phyloP scores from a whole-genome alignment of 2,888 invertebrate genomes.

The Eupithecia subfuscata region DNA sequence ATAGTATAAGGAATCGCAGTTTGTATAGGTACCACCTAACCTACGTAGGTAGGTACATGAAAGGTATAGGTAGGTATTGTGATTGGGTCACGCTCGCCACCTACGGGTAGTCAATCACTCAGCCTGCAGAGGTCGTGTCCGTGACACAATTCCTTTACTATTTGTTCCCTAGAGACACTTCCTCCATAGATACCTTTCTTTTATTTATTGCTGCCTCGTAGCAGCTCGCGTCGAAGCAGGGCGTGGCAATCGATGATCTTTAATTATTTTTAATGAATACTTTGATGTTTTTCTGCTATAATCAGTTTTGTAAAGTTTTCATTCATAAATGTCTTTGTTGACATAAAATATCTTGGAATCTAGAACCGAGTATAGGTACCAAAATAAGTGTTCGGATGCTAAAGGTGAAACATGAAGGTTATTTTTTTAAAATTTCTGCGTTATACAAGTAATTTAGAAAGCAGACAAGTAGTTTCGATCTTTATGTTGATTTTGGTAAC shows the following conservation, averaged over 20 bases:
- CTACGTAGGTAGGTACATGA: background rate
- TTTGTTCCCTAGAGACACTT: conserved; percentile 2
- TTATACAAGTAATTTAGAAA: background rate
- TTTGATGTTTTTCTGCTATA: background rate
- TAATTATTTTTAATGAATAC: too few relatives aligned
- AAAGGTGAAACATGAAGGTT: background rate
- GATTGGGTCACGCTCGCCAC: conserved; percentile 34
- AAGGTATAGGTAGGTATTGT: conserved; percentile 15
- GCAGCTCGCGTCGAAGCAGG: background rate
- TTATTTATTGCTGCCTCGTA: background rate
- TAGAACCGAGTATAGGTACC: background rate
- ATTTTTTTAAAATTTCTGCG: background rate
- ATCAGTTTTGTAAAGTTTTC: background rate
- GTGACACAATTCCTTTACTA: conserved; percentile 12
- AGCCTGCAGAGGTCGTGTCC: conserved; percentile 24
- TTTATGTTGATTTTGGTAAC: background rate
- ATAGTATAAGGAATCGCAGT: background rate
- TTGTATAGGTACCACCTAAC: background rate
- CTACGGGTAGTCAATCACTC: conserved; percentile 41
- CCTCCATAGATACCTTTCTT: background rate
- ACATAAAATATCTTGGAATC: background rate
- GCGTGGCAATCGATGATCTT: background rate
- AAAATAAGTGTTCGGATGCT: background rate
- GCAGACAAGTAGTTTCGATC: background rate
- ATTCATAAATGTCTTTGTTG: background rate